A percentile compares a stretch with the other conserved stretches of the same genome.
phyloP scores from a whole-genome alignment of 2,888 invertebrate genomes.

The Thecocarcelia acutangulata region DNA sequence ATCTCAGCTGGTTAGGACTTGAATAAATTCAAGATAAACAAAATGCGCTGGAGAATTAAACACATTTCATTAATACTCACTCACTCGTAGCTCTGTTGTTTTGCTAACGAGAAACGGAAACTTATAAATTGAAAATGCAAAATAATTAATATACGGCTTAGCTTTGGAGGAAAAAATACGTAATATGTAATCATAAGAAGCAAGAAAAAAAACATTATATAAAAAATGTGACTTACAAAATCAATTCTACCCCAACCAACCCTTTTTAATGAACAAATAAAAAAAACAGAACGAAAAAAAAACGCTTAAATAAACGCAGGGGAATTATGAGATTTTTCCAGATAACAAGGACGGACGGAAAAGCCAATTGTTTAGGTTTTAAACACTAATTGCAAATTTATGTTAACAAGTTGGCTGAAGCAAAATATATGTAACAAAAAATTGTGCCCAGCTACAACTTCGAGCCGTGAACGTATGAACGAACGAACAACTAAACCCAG shows the following conservation, averaged over 20 bases:
- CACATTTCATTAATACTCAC: neutral
- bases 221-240: conserved; percentile 32
- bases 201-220: neutral
- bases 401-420: conserved; percentile 75
- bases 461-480: too few relatives aligned
- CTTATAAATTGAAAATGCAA: conserved; percentile 55
- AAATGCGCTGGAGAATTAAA: conserved; percentile 34
- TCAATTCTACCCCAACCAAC: conserved; percentile 58
- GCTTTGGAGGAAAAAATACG: neutral
- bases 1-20: conserved; percentile 28
- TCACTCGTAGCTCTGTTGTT: neutral
- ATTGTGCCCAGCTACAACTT: conserved; percentile 45
- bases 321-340: conserved; percentile 53
- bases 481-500: conserved; percentile 33
- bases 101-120: conserved; percentile 59
- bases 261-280: conserved; percentile 12
- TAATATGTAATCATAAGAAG: conserved; percentile 25
- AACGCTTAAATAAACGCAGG: conserved; percentile 33
- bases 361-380: conserved; percentile 65
- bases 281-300: neutral
- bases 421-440: conserved; percentile 23
- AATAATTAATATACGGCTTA: conserved; percentile 58
- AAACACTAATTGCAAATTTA: conserved; percentile 77
- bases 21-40: conserved; percentile 22
- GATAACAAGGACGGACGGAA: conserved; percentile 34